These are phyloP conservation scores for Hyaena hyaena DNA, from an alignment of 2,113 vertebrate genomes.

Conservation along the genomic window DNA sequence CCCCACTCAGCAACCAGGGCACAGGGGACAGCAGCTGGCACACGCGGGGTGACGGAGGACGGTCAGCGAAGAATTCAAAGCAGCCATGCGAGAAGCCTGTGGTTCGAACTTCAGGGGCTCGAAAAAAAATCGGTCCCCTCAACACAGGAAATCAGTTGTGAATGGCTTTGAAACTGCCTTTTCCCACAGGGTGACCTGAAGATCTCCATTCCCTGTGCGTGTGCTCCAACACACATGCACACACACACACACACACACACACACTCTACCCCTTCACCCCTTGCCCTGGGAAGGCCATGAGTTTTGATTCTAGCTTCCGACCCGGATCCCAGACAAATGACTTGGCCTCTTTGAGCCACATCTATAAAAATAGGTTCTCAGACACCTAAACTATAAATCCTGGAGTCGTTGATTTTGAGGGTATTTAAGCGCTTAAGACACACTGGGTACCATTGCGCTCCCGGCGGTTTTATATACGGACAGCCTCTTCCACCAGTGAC, in stretches of 20 bases:
- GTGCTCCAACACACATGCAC: too few species aligned
- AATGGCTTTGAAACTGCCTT: not conserved
- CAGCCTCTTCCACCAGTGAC: not conserved
- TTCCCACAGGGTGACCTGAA: not conserved
- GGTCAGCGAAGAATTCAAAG: not conserved
- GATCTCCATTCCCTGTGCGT: not conserved
- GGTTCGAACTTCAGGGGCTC: not conserved
- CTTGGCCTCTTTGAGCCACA: not conserved
- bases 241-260: fast-evolving
- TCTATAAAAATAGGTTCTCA: not conserved
- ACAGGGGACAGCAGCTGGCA: not conserved
- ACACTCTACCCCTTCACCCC: too few species aligned
- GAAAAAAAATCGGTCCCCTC: fast-evolving
- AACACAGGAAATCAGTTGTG: not conserved
- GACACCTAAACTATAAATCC: not conserved
- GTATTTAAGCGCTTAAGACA: not conserved
- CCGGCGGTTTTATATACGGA: fast-evolving
- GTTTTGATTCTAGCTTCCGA: not conserved
- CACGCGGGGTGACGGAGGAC: not conserved
- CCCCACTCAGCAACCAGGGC: fast-evolving
- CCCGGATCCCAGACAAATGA: not conserved
- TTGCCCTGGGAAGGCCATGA: not conserved
- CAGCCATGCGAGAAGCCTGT: not conserved
- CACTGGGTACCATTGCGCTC: not conserved
- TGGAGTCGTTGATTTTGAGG: not conserved